Conservation (phyloP, 2,113 vertebrate species). For the Podocnemis expansa region DNA sequence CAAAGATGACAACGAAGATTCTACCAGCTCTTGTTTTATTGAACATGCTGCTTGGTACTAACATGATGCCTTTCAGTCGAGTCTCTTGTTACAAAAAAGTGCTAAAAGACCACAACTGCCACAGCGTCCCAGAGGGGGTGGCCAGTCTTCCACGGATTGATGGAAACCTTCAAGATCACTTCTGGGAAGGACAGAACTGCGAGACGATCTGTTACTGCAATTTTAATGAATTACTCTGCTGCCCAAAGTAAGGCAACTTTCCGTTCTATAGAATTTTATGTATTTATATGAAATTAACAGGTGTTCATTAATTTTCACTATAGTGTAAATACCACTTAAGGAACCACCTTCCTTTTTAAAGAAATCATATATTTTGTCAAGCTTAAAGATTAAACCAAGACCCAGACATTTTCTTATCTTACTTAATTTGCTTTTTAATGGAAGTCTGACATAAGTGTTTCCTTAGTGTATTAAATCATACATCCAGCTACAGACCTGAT, state of each 20-base stretch:
- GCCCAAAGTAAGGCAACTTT: conserved; percentile 81
- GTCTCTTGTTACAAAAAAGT: conserved; percentile 80
- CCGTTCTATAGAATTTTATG: background rate
- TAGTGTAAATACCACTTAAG: background rate
- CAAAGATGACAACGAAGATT: conserved; percentile 67
- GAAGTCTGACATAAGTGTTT: background rate
- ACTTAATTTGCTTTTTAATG: background rate
- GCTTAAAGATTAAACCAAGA: background rate
- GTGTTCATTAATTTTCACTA: accelerated
- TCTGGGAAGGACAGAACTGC: conserved; percentile 81
- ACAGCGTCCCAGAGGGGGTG: conserved; percentile 62
- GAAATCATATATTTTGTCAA: background rate
- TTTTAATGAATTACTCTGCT: conserved; percentile 83
- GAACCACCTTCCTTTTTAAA: background rate
- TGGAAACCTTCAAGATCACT: conserved; percentile 71
- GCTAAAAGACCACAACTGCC: conserved; percentile 74
- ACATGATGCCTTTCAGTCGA: conserved; percentile 57
- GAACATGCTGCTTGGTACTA: conserved; percentile 52
- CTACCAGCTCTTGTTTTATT: conserved; percentile 61
- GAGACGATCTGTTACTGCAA: conserved; percentile 85
- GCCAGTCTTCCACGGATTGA: conserved; percentile 68
- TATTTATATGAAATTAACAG: accelerated
- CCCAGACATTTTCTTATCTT: background rate
- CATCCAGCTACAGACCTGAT: background rate
- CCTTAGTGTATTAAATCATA: background rate